A percentile compares a stretch with the other conserved stretches of the same genome.
Conservation (phyloP, 1,140 invertebrate genomes). For the Atta cephalotes region DNA sequence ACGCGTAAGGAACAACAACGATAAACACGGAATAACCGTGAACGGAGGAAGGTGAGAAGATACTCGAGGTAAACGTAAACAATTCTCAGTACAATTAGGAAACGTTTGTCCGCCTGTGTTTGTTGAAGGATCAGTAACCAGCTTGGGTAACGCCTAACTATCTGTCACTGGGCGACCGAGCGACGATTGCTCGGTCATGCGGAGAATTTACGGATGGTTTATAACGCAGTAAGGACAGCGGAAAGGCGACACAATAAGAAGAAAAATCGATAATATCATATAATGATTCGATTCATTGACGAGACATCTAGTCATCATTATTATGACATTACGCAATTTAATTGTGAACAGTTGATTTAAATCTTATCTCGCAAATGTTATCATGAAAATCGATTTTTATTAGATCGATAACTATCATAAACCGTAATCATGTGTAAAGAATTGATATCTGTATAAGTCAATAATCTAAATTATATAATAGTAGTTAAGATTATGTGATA, state of each 20-base stretch:
- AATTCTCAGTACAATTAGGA: conserved; percentile 80
- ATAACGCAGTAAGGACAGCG: not conserved
- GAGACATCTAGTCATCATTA: not conserved
- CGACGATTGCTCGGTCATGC: conserved; percentile 61
- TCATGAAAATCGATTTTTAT: not conserved
- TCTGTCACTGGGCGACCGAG: conserved; percentile 66
- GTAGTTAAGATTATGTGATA: not conserved
- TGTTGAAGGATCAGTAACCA: conserved; percentile 79
- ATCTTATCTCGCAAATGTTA: conserved; percentile 14
- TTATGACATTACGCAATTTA: not conserved
- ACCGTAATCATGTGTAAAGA: not conserved
- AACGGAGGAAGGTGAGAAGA: conserved; percentile 64
- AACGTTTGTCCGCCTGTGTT: conserved; percentile 79
- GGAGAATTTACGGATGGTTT: conserved; percentile 61
- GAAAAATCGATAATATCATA: conserved; percentile 7
- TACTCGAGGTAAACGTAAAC: conserved; percentile 75
- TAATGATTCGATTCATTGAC: not conserved
- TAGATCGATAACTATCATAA: not conserved
- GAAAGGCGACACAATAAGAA: conserved; percentile 13
- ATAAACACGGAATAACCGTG: conserved; percentile 71
- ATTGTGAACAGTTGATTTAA: not conserved
- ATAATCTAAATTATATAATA: not conserved
- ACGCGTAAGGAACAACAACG: conserved; percentile 67
- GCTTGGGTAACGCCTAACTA: conserved; percentile 78
- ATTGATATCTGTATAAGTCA: not conserved